Percentiles rank a stretch among this genome's conserved stretches.
phyloP scores from a whole-genome alignment of 1,140 invertebrate genomes.

The Dendroctonus ponderosae region DNA sequence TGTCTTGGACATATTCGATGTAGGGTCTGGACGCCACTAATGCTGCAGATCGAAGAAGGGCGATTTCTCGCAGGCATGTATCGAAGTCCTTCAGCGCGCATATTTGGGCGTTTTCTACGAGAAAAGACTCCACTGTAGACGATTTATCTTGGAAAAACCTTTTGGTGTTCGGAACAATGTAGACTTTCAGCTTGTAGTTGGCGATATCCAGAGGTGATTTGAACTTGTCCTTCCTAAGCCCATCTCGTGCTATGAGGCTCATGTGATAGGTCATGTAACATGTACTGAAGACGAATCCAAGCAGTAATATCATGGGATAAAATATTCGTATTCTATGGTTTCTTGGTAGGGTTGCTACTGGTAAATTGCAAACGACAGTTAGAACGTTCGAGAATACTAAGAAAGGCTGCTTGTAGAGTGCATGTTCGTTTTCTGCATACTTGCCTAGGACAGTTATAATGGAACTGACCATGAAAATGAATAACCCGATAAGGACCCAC shows the following conservation, averaged over 20 bases:
- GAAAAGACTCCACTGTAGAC: no score
- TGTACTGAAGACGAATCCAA: slow-evolving; percentile 14
- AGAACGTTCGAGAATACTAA: slow-evolving; percentile 3
- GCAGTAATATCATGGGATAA: slow-evolving; percentile 21
- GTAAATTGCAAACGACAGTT: background rate
- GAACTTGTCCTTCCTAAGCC: slow-evolving; percentile 15
- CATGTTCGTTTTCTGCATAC: slow-evolving; percentile 1
- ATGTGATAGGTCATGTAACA: slow-evolving; percentile 21
- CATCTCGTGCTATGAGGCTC: slow-evolving; percentile 14
- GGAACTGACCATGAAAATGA: background rate
- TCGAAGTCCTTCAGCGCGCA: no score
- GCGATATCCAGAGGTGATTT: slow-evolving; percentile 6
- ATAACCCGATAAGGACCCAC: slow-evolving; percentile 7
- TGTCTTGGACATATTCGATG: no score
- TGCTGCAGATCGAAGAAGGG: no score
- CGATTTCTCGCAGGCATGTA: no score
- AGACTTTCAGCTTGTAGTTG: slow-evolving; percentile 11
- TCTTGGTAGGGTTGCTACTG: slow-evolving; percentile 13
- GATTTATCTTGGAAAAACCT: slow-evolving; percentile 17
- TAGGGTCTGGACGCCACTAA: no score
- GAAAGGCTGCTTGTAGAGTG: background rate
- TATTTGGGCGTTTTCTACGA: no score
- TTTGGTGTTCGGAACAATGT: slow-evolving; percentile 16
- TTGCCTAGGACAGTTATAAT: slow-evolving; percentile 2
- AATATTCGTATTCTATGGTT: slow-evolving; percentile 6